Evolutionary conservation across 1,140 invertebrate genomes (phyloP), one percentile per base, ranked within the genome.

Genomic region (Procambarus clarkii): DNA sequence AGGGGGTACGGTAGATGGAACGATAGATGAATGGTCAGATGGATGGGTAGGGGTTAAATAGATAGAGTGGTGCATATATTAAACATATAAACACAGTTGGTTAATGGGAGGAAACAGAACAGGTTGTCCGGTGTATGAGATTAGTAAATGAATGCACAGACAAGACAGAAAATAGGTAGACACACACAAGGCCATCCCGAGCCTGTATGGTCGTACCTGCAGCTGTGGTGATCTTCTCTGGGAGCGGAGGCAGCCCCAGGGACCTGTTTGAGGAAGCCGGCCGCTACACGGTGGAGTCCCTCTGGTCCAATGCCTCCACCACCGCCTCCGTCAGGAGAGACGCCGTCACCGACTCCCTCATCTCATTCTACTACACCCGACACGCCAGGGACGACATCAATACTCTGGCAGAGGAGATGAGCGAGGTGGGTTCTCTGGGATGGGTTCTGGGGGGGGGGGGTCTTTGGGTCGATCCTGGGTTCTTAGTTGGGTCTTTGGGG

Each of bases 391-490:
- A 80, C n/a, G 48, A 85, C 82, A 46, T 91, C 21, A 45, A 79
- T 34, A 79, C 76, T 0, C 77, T 91, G 58, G 82, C 77, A 50
- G 82, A 85, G 34, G 82, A 91, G 76, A 91, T 91, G 89, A 91
- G 71, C 18, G 89, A 91, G 89, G 89, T 91, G 44, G 58, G 64
- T 18, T 4, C 21, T 71, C 21, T 11, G 11, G 34, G 8, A 13
- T 2, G 9, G 77, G 5, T 54, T 54, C 50, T 54, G 5, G 11
- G 50, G 50, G 2, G 0, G 50, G 50, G 5, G 50, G 50, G 5
- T n/a, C n/a, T n/a, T n/a, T n/a, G 50, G 50, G 1, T 34, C 0
- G 34, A 34, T 34, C 34, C 34, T 34, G 34, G 34, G 34, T 34
- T 34, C 34, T 34, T 34, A 34, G 34, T 34, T 34, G 34, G 34